Base-by-base conservation (phyloP, 2,797 vertebrate genomes). In the Telmatherina bonti region DNA sequence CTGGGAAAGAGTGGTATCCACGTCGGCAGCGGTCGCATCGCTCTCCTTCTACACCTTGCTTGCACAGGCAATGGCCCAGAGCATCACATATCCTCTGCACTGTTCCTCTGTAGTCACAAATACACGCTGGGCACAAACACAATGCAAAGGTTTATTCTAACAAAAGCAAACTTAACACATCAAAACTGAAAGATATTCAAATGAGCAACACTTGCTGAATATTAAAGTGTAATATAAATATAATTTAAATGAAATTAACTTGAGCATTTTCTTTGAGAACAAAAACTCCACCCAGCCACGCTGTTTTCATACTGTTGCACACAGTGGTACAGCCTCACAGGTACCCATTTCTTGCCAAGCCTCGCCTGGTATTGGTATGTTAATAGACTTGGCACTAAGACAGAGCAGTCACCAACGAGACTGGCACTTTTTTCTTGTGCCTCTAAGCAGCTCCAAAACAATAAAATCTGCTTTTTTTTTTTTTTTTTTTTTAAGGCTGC, bases 11-110 rank as follows among this genome's bases (percentile, higher is more conserved):
- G 79, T 95, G 91, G 82, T 91, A 91, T 54, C 95, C 95, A 2
- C 51, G 80, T 38, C 16, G 90, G 83, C 96, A 98, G 71, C 74
- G 84, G 5, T 96, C 95, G 55, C 97, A 98, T 2, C 38, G 89
- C 78, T 78, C 66, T 29, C 96, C 96, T 43, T 88, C 63, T 0
- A 97, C 92, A 9, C 89, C 85, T 0, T 70, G 72, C 35, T 91
- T 95, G 88, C 97, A 98, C 43, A 96, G 90, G 74, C 97, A 98
- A 58, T 75, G 91, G 12, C 96, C 96, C 0, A 49, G 72, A 13
- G 84, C 64, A 41, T 96, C 94, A 0, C 96, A 98, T 70, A 95
- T 79, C 56, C 87, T 61, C 0, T 88, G 68, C 24, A 78, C 65
- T 0, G 95, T 94, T 5, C 96, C 96, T 33, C 84, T 78, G 61